Base-by-base conservation (phyloP, 2,888 invertebrate species). In the Drosophila formosana region DNA sequence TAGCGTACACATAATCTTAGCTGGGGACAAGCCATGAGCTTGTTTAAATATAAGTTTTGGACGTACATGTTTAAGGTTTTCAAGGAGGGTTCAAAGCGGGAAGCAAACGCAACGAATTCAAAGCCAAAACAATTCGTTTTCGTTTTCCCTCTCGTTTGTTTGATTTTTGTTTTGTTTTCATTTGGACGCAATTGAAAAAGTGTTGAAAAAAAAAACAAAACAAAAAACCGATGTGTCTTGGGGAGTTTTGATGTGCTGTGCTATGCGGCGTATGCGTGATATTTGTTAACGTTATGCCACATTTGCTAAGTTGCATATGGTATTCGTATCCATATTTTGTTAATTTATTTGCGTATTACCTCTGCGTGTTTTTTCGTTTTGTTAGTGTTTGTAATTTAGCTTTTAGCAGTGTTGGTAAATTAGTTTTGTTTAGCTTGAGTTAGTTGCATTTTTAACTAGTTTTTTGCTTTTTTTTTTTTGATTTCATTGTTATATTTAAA, bases 131-230 rank as follows among this genome's bases (percentile, higher is more conserved):
- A 49, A 77, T 32, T 51, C 5, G n/a, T 37, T 37, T 11, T 37
- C 37, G 45, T 34, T 58, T 43, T 49, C 51, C 25, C 41, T 49
- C 43, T 57, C 45, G 26, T 25, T 18, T 1, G 18, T 18, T 18
- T 18, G 18, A 18, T 18, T 18, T 18, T 18, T 1, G 0, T 18
- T 18, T 18, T 1, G 1, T 18, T 51, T 26, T 32, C 11, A 28
- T 45, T 50, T 71, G 80, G 86, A 81, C 80, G 82, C 70, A 82
- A 81, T 85, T 50, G 37, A 80, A 72, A 65, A 34, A 63, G 67
- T 78, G 74, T 68, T 55, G 52, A 25, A 45, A 30, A 50, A 50
- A 62, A 43, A 41, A 25, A 7, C 18, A 18, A 18, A 49, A 11
- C 13, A 25, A 61, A 43, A 30, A 4, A 37, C 4, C 18, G 7